Evolutionary conservation across 2,888 invertebrate species (phyloP).

Genomic region (Mycogona germanica): DNA sequence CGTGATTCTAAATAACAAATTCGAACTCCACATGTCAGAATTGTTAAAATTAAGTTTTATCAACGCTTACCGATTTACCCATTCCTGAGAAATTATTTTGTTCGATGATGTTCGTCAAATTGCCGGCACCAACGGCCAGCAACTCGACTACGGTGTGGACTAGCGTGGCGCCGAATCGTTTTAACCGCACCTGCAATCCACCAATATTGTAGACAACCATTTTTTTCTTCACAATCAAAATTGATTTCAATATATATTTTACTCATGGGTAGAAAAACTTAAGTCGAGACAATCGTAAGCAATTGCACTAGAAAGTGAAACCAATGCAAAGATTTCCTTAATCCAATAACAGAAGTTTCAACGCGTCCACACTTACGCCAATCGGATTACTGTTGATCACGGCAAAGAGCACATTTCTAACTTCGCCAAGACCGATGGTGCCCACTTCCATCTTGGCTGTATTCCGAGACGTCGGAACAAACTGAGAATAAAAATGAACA

Average conservation of each 20-base stretch:
- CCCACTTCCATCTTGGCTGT: slow-evolving; percentile 39
- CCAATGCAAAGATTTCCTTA: not conserved
- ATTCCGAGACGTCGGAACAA: slow-evolving; percentile 33
- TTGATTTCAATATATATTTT: too few species aligned
- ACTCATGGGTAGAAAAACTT: too few species aligned
- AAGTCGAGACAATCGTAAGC: too few species aligned
- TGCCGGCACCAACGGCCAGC: slow-evolving; percentile 42
- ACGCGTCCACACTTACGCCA: slow-evolving; percentile 42
- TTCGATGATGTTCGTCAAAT: slow-evolving; percentile 32
- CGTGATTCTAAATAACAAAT: too few species aligned
- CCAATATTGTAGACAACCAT: not conserved
- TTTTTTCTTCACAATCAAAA: not conserved
- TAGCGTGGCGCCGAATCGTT: slow-evolving; percentile 13
- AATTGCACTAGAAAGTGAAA: too few species aligned
- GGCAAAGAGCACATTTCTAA: slow-evolving; percentile 56
- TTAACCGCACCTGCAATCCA: not conserved
- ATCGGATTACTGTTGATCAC: slow-evolving; percentile 64
- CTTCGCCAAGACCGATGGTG: slow-evolving; percentile 40
- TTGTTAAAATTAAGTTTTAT: too few species aligned
- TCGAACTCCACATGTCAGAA: too few species aligned
- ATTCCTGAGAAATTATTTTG: slow-evolving; percentile 36
- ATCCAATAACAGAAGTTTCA: slow-evolving; percentile 12
- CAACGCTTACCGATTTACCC: slow-evolving; percentile 31
- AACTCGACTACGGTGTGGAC: slow-evolving; percentile 46
- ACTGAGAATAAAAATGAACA: slow-evolving; percentile 27